Percentiles rank a stretch among this genome's conserved stretches.
Evolutionary conservation across 1,140 invertebrate genomes (phyloP).

Genomic region (Globodera ellingtonae): DNA sequence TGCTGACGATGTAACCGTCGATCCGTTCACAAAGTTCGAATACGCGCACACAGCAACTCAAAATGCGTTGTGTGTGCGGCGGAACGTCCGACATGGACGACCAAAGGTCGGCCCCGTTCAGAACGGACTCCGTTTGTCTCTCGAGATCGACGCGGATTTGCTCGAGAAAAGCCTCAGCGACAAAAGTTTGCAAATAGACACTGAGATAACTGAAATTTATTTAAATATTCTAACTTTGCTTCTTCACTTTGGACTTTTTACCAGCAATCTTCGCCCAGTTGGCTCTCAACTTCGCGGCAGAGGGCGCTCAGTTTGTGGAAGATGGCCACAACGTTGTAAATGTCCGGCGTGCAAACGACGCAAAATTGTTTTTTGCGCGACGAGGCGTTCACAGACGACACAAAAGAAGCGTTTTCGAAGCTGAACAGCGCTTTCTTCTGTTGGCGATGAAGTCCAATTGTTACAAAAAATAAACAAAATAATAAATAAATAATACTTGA

Average conservation of each 20-base stretch:
- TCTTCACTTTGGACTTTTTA: too few species aligned
- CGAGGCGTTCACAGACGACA: constrained; percentile 41
- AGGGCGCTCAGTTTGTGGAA: constrained; percentile 54
- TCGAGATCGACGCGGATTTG: constrained; percentile 49
- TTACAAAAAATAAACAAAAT: too few species aligned
- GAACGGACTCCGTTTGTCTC: constrained; percentile 45
- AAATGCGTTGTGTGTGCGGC: constrained; percentile 48
- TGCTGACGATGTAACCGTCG: constrained; percentile 52
- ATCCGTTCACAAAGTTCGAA: constrained; percentile 59
- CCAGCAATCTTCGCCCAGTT: constrained; percentile 32
- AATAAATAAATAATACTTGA: background rate
- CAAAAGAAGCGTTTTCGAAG: constrained; percentile 56
- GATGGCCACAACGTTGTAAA: constrained; percentile 58
- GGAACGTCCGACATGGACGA: constrained; percentile 40
- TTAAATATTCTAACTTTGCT: background rate
- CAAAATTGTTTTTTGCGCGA: constrained; percentile 48
- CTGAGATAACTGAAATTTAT: constrained; percentile 29
- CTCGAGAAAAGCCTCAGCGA: constrained; percentile 57
- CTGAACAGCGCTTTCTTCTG: constrained; percentile 44
- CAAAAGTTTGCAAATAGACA: constrained; percentile 54
- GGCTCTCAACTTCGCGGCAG: constrained; percentile 51
- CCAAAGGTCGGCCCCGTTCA: constrained; percentile 50
- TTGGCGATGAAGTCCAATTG: background rate
- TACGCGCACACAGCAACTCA: constrained; percentile 48
- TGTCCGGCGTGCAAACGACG: constrained; percentile 53